phyloP scores from a whole-genome alignment of 2,113 vertebrate genomes.

The Hippopotamus amphibius region DNA sequence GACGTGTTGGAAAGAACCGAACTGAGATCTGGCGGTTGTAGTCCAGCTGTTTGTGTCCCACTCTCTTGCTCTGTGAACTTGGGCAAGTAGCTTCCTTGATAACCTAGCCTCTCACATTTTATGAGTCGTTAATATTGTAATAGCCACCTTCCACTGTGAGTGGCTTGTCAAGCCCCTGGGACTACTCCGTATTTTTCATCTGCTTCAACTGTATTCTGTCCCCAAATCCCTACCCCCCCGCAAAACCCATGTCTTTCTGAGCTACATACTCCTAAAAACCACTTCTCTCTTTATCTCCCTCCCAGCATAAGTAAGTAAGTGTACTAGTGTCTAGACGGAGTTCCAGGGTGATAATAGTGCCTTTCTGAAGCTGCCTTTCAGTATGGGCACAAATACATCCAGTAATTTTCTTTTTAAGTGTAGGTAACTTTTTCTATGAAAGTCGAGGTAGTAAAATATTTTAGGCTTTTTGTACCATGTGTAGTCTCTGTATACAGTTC shows the following conservation, averaged over 20 bases:
- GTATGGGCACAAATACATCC: conserved; percentile 2
- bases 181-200: not conserved
- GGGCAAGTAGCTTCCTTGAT: not conserved
- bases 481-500: not conserved
- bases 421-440: not conserved
- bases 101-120: not conserved
- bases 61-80: not conserved
- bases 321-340: not conserved
- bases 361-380: not conserved
- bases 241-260: not conserved
- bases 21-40: not conserved
- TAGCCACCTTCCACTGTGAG: not conserved
- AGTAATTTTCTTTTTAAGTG: not conserved
- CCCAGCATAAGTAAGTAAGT: not conserved
- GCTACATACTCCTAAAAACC: not conserved
- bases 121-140: not conserved
- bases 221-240: not conserved
- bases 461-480: not conserved
- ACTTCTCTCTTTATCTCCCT: not conserved
- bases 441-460: not conserved
- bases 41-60: not conserved
- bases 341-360: not conserved
- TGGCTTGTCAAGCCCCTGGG: not conserved
- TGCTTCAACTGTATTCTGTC: not conserved
- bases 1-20: not conserved